Evolutionary conservation across 2,888 invertebrate species (phyloP).

Genomic region (Metallyticus violacea): DNA sequence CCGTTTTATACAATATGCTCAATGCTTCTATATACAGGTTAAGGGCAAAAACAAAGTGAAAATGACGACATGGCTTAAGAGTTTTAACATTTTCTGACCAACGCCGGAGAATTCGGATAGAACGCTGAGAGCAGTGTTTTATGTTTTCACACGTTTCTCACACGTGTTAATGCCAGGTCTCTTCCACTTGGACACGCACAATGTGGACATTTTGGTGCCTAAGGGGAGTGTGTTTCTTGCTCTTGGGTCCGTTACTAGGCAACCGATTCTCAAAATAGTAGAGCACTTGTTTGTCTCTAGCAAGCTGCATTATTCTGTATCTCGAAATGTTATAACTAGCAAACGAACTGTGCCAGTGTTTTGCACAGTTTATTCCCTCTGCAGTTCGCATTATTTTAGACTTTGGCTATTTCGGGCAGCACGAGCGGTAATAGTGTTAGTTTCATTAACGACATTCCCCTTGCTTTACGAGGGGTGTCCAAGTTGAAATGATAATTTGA

Average conservation of each 20-base stretch:
- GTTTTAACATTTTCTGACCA: no score
- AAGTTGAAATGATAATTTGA: no score
- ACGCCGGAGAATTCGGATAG: no score
- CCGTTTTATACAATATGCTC: no score
- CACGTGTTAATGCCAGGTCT: no score
- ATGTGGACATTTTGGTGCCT: not conserved
- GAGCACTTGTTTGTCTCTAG: no score
- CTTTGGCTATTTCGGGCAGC: not conserved
- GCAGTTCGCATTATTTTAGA: not conserved
- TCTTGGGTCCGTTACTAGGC: not conserved
- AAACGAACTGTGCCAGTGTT: not conserved
- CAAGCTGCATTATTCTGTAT: not conserved
- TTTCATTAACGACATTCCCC: not conserved
- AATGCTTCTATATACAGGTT: no score
- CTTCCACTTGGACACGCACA: not conserved
- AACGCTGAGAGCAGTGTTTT: no score
- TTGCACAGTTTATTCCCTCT: not conserved
- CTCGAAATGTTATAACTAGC: not conserved
- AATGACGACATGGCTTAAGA: no score
- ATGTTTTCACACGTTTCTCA: no score
- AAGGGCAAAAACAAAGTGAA: no score
- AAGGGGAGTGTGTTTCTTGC: not conserved
- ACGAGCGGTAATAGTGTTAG: not conserved
- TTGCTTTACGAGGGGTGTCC: no score
- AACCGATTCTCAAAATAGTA: not conserved